Conservation (phyloP, 1,140 invertebrate species). For the Ladona fulva region DNA sequence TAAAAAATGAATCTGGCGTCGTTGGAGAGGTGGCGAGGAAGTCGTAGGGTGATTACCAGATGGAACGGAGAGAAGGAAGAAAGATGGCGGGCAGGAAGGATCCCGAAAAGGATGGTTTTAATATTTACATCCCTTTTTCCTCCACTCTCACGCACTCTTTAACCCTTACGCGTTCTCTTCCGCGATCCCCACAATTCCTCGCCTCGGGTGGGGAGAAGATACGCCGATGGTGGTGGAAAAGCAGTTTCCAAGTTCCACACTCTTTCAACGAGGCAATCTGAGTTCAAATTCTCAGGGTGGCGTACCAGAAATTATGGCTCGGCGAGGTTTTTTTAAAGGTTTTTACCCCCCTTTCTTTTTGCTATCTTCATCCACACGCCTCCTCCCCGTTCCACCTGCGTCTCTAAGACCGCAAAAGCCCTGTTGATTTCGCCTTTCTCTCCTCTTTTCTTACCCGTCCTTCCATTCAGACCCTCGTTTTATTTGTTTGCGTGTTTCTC, state of each 20-base stretch:
- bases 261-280: neutral
- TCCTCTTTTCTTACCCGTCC: no score
- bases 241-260: neutral
- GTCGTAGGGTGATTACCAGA: neutral
- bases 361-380: neutral
- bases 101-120: no score
- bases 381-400: neutral
- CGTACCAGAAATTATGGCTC: slow-evolving; percentile 4
- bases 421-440: neutral
- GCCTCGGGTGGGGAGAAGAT: no score
- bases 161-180: no score
- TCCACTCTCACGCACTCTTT: no score
- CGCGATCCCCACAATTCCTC: no score
- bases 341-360: neutral
- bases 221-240: neutral
- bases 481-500: no score
- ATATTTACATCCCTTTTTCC: no score
- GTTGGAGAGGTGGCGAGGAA: neutral
- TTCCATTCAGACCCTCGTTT: neutral
- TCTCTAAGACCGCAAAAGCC: neutral
- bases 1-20: neutral
- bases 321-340: neutral
- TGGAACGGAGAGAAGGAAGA: no score
- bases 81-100: no score
- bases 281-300: neutral